Evolutionary conservation across 2,888 invertebrate species (phyloP).

Genomic region (Melanotus villosus): DNA sequence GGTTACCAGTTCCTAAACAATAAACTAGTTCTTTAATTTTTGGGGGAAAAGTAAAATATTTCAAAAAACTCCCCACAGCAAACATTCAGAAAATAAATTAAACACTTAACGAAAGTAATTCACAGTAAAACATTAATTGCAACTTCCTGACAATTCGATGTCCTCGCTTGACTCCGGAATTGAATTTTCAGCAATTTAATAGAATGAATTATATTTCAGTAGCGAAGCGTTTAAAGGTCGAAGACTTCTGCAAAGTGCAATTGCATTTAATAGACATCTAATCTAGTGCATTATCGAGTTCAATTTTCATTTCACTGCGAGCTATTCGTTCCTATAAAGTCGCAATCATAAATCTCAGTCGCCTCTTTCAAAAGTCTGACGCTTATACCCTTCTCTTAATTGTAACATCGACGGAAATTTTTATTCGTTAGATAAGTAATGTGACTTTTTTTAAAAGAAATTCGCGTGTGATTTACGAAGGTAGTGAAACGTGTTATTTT

Average conservation of each 20-base stretch:
- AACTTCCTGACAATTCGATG: too few species aligned
- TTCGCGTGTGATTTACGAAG: constrained; percentile 14
- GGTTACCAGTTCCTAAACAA: too few species aligned
- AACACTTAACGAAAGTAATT: too few species aligned
- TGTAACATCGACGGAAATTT: too few species aligned
- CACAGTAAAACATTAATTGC: too few species aligned
- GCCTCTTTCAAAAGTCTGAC: background rate
- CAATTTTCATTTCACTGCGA: background rate
- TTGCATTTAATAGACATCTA: constrained; percentile 20
- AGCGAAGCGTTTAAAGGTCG: background rate
- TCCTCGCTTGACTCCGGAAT: background rate
- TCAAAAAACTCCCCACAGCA: too few species aligned
- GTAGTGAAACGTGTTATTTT: constrained; percentile 5
- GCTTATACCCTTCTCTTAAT: too few species aligned
- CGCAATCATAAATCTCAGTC: background rate
- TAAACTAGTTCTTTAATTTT: too few species aligned
- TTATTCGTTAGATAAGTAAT: too few species aligned
- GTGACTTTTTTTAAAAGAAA: background rate
- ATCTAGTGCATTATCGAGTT: constrained; percentile 2
- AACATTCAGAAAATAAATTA: too few species aligned
- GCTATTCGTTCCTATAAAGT: background rate
- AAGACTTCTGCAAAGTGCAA: constrained; percentile 10
- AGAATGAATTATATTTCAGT: constrained; percentile 2
- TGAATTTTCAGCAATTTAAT: constrained; percentile 8
- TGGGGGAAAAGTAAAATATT: too few species aligned